Evolutionary conservation across 1,140 invertebrate species (phyloP), one percentile per base, ranked within the genome.

Genomic region (Penaeus indicus): DNA sequence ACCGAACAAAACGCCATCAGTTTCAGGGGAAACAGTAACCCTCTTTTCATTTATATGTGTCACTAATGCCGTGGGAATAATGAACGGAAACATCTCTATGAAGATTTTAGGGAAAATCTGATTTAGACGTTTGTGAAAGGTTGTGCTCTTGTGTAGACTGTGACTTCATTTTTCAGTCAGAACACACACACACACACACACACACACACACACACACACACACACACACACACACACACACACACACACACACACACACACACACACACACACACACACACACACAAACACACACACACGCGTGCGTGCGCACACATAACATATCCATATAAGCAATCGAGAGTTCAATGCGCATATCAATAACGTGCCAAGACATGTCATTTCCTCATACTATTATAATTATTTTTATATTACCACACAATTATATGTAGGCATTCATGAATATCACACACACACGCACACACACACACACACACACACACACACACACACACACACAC

Each of bases 401-500:
- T 38, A 38, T 38, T 38, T 5, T 3, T 38, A 5, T 38, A 38
- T 38, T 38, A 38, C 38, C 47, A 54, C 47, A 54, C 47, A 13
- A 1, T 5, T 5, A 1, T 38, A 5, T 38, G 5, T 38, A 38
- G 38, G 5, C 38, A 38, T 38, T 38, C 38, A 38, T 38, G 38
- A 38, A 38, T 38, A 38, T 38, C 47, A 54, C 47, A 47, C 42
- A 10, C 42, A 72, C 25, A 72, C 69, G 69, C 32, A 27, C 69
- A 72, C 69, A 10, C 69, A 10, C 69, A 72, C 69, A 10, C 69
- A 72, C 69, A 75, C 69, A 75, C 69, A 75, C 69, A 75, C 27
- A 13, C 69, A 75, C 27, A 75, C 69, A 75, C 27, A 75, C 69
- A 32, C 27, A 75, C 69, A 75, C 69, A 75, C 69, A 75, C 69